Evolutionary conservation across 2,888 invertebrate genomes (phyloP), one percentile per base, ranked within the genome.

Genomic region (Automeris io): DNA sequence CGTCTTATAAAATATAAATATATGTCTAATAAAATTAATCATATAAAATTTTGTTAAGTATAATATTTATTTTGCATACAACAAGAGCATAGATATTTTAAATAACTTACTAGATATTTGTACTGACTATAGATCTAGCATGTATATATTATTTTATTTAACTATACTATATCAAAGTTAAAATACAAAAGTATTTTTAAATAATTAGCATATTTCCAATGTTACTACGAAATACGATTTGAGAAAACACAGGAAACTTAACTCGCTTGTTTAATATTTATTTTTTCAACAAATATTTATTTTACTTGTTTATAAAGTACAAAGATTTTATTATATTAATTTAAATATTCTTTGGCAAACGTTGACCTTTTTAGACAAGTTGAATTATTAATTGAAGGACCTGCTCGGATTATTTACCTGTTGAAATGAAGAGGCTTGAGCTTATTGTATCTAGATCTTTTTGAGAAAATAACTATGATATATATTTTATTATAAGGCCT

Each of bases 201-300:
- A 16, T 29, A 29, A 16, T 29, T n/a, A 16, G 3, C 3, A 19
- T 8, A 7, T 8, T 29, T 16, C 26, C 0, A 26, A 26, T n/a
- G 13, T 29, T 16, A 16, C 16, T 16, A 29, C 16, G 8, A 29
- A 29, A 29, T 13, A 29, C 16, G 16, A 7, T 29, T 29, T 29
- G 4, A 16, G 26, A 26, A 13, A 26, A 26, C 26, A 6, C 8
- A 16, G 3, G 29, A 29, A 16, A n/a, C 16, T 29, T 9, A 9
- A 29, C 16, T 29, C 16, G 29, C 16, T 29, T n/a, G n/a, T 29
- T 29, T 29, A n/a, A 16, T 29, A 29, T 29, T 29, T 29, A 29
- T 29, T 29, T 5, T 29, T 29, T 29, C 8, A 5, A 16, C 16
- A 29, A 29, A 16, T n/a, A 16, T 16, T 29, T 29, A 29, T 29